Evolutionary conservation across 2,888 invertebrate genomes (phyloP).

Genomic region (Ganaspis brasiliensis): DNA sequence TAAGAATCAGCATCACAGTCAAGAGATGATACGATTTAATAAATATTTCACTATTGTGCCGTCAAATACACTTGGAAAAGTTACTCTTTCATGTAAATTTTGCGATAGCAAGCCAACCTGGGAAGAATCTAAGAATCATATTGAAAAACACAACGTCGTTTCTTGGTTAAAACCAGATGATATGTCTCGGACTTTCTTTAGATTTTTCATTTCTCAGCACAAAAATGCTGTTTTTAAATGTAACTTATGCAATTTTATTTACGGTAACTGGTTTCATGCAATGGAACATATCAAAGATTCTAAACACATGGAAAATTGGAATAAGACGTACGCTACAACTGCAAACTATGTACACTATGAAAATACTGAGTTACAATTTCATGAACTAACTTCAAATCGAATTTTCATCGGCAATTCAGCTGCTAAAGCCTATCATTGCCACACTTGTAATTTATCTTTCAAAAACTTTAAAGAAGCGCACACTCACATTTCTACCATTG

Average conservation of each 20-base stretch:
- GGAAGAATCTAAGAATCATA: not conserved
- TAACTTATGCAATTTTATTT: not conserved
- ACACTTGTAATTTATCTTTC: not conserved
- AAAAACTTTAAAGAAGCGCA: not conserved
- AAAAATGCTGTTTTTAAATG: not conserved
- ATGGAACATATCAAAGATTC: conserved; percentile 12
- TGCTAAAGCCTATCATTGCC: conserved; percentile 1
- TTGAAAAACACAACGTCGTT: not conserved
- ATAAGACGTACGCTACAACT: not conserved
- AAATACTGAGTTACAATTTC: not conserved
- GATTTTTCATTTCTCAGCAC: conserved; percentile 12
- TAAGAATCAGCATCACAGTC: not conserved
- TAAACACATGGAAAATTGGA: not conserved
- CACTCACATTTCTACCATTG: not conserved
- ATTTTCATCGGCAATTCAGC: conserved; percentile 4
- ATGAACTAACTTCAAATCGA: not conserved
- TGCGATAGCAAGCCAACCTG: not conserved
- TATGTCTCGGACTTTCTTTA: not conserved
- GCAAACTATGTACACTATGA: conserved; percentile 17
- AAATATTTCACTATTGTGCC: not conserved
- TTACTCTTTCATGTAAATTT: not conserved
- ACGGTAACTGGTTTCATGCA: conserved; percentile 12
- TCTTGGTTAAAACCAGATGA: conserved; percentile 1
- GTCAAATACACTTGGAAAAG: not conserved
- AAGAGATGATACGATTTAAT: not conserved